A percentile compares a stretch with the other conserved stretches of the same genome.
phyloP scores from a whole-genome alignment of 2,888 invertebrate species.

The Cremastinae sp. region DNA sequence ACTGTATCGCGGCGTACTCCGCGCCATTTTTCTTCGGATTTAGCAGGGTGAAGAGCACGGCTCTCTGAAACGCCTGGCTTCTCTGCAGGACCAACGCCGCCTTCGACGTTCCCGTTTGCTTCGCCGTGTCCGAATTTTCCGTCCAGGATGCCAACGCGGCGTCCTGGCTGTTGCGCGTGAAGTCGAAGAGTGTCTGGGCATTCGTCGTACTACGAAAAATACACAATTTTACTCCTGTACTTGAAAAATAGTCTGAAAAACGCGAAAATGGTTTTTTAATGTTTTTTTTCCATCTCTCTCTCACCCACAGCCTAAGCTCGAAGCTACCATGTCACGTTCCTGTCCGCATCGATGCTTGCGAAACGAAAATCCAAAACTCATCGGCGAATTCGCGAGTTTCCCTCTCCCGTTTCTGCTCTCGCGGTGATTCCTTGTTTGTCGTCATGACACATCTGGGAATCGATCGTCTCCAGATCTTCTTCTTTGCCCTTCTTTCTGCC shows the following conservation, averaged over 20 bases:
- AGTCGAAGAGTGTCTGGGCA: constrained; percentile 68
- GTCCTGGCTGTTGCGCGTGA: constrained; percentile 66
- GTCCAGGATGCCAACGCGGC: constrained; percentile 74
- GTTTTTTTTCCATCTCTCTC: background rate
- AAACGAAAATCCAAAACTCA: constrained; percentile 12
- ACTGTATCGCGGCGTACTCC: constrained; percentile 79
- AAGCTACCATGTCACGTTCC: constrained; percentile 57
- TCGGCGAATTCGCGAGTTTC: constrained; percentile 9
- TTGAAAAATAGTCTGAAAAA: no score
- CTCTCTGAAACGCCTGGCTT: constrained; percentile 77
- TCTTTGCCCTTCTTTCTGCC: constrained; percentile 17
- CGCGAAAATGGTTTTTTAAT: no score
- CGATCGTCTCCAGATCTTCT: constrained; percentile 47
- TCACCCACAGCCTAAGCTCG: constrained; percentile 50
- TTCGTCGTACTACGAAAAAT: constrained; percentile 47
- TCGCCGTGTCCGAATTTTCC: constrained; percentile 80
- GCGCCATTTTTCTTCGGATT: constrained; percentile 80
- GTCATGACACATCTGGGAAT: constrained; percentile 50
- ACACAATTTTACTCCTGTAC: no score
- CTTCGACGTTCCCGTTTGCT: constrained; percentile 79
- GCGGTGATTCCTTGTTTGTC: constrained; percentile 19
- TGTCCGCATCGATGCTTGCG: constrained; percentile 29
- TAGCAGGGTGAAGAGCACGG: constrained; percentile 79
- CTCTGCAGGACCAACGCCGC: constrained; percentile 78
- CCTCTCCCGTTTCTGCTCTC: background rate